Evolutionary conservation across 2,888 invertebrate genomes (phyloP), one percentile per base, ranked within the genome.

Genomic region (Drosophila aldrichi): DNA sequence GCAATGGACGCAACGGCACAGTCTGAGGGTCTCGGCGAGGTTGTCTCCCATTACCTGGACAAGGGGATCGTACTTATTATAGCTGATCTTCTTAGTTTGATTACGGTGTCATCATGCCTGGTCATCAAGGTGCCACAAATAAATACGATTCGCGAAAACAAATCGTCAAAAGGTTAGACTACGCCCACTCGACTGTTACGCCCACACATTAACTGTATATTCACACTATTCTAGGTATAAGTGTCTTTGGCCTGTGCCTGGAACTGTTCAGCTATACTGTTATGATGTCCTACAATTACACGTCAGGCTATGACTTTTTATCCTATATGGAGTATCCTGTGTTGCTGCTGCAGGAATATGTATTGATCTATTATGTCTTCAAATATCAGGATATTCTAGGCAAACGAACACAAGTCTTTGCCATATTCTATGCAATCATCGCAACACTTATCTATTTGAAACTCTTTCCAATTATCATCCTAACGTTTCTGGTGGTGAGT

Each of bases 251-350:
- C 9, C 73, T 93, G 32, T 91, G 91, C 36, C 73, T 93, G 70
- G 93, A 93, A 82, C 83, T 89, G 94, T 95, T 84, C 93, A 97
- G 97, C 84, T 97, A 96, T 85, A 95, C 97, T 3, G 95, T 97
- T 74, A 96, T 96, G 94, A 95, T 96, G 62, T 95, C 96, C 32
- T 97, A 97, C 92, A 97, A 97, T 92, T 96, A 94, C 81, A 94
- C 95, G 36, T 96, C 96, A 90, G 94, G 94, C 14, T 97, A 97
- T 91, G 94, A 95, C 14, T 79, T 96, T 12, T 93, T 97, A 77
- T 96, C 97, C 0, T 97, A 97, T 87, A 92, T 97, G 94, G 97
- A 97, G 90, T 97, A 97, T 92, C 97, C 97, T 0, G 95, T 97
- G 49, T 95, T 97, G 77, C 92, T 97, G 65, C 57, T 95, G 2